These are phyloP conservation scores for Aphaenogaster floridana DNA, from an alignment of 1,140 invertebrate genomes.

Conservation along the genomic window DNA sequence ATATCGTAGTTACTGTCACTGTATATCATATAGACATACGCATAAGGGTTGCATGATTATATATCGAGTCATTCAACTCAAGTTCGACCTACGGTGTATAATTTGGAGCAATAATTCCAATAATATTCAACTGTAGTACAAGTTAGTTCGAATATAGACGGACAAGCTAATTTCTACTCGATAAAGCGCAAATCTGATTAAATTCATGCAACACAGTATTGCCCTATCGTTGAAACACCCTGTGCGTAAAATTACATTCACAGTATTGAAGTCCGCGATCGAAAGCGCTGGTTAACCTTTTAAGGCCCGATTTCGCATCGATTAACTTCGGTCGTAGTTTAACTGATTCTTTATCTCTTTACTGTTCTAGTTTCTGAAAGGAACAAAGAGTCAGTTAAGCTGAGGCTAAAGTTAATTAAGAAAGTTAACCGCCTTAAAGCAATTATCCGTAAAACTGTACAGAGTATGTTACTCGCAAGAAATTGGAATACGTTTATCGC, in stretches of 20 bases:
- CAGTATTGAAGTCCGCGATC: conserved; percentile 10
- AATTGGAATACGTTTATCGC: conserved; percentile 33
- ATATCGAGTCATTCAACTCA: conserved; percentile 13
- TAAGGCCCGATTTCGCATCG: not conserved
- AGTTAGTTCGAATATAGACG: not conserved
- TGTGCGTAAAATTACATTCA: conserved; percentile 32
- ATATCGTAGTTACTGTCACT: conserved; percentile 51
- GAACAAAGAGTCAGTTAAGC: conserved; percentile 50
- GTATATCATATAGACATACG: not conserved
- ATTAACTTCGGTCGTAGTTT: conserved; percentile 30
- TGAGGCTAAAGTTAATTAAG: conserved; percentile 50
- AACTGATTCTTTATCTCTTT: conserved; percentile 46
- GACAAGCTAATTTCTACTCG: conserved; percentile 27
- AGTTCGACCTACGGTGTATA: not conserved
- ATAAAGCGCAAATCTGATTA: conserved; percentile 31
- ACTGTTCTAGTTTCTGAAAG: conserved; percentile 7
- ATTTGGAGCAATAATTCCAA: conserved; percentile 22
- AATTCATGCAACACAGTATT: not conserved
- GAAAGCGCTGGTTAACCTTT: conserved; percentile 26
- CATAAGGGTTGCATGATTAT: conserved; percentile 1
- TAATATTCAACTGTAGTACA: conserved; percentile 5
- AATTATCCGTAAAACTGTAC: conserved; percentile 37
- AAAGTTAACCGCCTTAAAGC: conserved; percentile 28
- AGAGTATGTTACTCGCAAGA: conserved; percentile 17
- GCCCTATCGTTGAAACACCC: not conserved